Percentiles rank a stretch among this genome's conserved stretches.
Conservation (phyloP, 1,140 invertebrate species). For the Aphelenchoides avenae region DNA sequence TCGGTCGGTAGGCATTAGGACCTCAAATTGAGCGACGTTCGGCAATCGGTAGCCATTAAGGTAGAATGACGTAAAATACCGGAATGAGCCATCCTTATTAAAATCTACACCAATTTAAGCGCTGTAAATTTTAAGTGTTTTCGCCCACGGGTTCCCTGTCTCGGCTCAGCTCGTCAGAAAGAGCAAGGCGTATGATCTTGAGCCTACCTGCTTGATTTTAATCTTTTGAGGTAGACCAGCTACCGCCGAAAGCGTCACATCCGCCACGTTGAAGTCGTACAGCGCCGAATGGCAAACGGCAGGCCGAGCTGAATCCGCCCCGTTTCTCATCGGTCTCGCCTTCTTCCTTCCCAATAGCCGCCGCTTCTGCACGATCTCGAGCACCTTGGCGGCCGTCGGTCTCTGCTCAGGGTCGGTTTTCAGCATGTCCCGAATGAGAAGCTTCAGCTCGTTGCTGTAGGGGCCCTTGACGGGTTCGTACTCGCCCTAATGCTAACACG, state of each 20-base stretch:
- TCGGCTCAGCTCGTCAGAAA: too few relatives aligned
- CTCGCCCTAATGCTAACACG: conserved; percentile 60
- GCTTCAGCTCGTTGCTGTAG: conserved; percentile 69
- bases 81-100: too few relatives aligned
- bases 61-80: too few relatives aligned
- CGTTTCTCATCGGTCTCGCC: neutral
- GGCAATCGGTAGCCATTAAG: too few relatives aligned
- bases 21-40: too few relatives aligned
- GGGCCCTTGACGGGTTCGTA: conserved; percentile 66
- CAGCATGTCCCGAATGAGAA: conserved; percentile 62
- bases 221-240: conserved; percentile 60
- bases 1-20: too few relatives aligned
- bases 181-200: neutral
- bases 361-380: conserved; percentile 53
- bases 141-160: too few relatives aligned
- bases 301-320: neutral
- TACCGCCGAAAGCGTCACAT: conserved; percentile 59
- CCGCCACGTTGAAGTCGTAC: conserved; percentile 61
- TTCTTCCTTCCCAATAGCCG: neutral
- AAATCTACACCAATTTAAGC: conserved; percentile 7
- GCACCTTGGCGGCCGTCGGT: conserved; percentile 65
- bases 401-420: conserved; percentile 61
- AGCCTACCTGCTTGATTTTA: conserved; percentile 62
- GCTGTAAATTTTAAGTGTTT: too few relatives aligned
- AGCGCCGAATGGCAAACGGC: conserved; percentile 60